A percentile compares a stretch with the other conserved stretches of the same genome.
phyloP scores from a whole-genome alignment of 2,797 vertebrate genomes.

The Aotus griseimembra region DNA sequence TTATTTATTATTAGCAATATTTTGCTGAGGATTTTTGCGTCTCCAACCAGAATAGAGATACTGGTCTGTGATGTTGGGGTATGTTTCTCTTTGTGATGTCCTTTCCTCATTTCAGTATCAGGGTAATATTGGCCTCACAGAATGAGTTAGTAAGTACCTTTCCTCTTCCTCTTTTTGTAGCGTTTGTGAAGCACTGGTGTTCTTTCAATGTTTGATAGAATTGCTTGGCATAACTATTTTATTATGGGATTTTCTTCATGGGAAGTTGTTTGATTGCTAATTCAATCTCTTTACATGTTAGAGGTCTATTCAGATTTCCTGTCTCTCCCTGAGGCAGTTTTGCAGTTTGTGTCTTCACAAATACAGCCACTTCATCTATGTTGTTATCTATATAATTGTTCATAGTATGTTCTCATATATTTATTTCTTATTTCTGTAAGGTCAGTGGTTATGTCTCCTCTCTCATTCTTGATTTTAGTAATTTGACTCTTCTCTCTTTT shows the following conservation, averaged over 20 bases:
- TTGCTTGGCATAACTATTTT: not conserved
- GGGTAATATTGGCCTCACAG: not conserved
- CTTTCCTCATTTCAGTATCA: not conserved
- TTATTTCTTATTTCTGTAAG: not conserved
- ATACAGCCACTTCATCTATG: not conserved
- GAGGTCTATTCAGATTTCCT: not conserved
- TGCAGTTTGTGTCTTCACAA: not conserved
- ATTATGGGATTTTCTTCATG: not conserved
- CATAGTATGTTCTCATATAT: not conserved
- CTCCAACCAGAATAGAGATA: not conserved
- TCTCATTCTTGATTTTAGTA: not conserved
- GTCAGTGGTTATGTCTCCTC: too few species aligned
- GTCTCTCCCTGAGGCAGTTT: not conserved
- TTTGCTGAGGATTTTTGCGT: not conserved
- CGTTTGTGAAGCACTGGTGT: not conserved
- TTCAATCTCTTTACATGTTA: not conserved
- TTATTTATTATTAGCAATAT: not conserved
- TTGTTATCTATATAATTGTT: not conserved
- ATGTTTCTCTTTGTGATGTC: not conserved
- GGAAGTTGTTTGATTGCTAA: not conserved
- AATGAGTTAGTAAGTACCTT: not conserved
- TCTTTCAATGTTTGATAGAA: not conserved
- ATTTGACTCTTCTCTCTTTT: not conserved
- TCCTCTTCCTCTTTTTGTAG: not conserved
- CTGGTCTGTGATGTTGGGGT: not conserved